Conservation (phyloP, 2,113 vertebrate genomes). For the Pollachius pollachius region DNA sequence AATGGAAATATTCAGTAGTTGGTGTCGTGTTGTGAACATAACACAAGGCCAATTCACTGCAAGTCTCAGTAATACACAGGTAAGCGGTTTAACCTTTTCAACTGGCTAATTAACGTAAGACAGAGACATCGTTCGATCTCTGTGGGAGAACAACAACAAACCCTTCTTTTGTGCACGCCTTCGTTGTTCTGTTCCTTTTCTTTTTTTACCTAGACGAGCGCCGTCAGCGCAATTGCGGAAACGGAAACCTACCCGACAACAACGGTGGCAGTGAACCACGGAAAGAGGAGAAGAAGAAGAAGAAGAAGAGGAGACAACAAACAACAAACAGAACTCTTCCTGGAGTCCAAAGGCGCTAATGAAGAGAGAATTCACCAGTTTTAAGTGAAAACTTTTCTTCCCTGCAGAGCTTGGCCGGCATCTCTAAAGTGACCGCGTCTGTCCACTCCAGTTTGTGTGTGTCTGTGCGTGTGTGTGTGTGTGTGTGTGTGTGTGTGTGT, state of each 20-base stretch:
- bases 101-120: too few species aligned
- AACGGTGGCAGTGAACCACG: background rate
- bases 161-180: background rate
- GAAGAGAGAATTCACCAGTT: conserved; percentile 76
- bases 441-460: conserved; percentile 78
- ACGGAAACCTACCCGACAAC: conserved; percentile 43
- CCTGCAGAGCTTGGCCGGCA: conserved; percentile 70
- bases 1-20: too few species aligned
- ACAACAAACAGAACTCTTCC: conserved; percentile 71
- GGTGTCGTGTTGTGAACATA: too few species aligned
- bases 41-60: too few species aligned
- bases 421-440: conserved; percentile 79
- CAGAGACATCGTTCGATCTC: too few species aligned
- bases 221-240: too few species aligned
- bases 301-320: conserved; percentile 41
- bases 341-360: conserved; percentile 82
- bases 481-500: conserved; percentile 72
- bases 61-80: too few species aligned
- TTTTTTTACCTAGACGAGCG: conserved; percentile 36
- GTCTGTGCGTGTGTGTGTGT: conserved; percentile 63
- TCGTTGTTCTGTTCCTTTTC: background rate
- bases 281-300: conserved; percentile 50
- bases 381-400: conserved; percentile 78
- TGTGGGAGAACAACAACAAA: too few species aligned
- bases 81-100: too few species aligned